Conservation (phyloP, 2,113 vertebrate genomes). For the Micronisus gabar region DNA sequence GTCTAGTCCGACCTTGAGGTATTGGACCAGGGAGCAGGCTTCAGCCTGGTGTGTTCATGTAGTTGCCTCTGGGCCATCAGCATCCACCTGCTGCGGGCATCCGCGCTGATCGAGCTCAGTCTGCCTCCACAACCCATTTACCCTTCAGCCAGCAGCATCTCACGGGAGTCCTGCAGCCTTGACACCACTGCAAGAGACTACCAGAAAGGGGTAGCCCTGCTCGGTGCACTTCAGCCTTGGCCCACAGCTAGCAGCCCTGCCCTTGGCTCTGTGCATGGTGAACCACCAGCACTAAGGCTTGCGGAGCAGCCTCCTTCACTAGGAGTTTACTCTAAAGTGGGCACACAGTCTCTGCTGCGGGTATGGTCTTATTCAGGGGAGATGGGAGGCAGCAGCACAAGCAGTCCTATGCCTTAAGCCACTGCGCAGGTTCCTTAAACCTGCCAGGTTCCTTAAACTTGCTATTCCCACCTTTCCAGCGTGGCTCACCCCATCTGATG, state of each 20-base stretch:
- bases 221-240: neutral
- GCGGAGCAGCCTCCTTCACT: neutral
- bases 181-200: neutral
- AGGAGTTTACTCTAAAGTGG: neutral
- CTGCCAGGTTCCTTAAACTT: neutral
- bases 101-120: accelerated
- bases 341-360: accelerated
- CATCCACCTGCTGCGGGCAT: neutral
- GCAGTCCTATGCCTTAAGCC: neutral
- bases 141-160: neutral
- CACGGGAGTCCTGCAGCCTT: neutral
- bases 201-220: neutral
- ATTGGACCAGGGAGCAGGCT: neutral
- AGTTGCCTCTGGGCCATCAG: neutral
- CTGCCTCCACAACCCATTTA: neutral
- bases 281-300: neutral
- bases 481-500: neutral
- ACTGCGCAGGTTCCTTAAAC: neutral
- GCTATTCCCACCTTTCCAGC: neutral
- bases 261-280: neutral
- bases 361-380: neutral
- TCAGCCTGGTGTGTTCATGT: neutral
- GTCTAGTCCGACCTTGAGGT: neutral
- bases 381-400: neutral
- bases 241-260: neutral